Conservation (phyloP, 2,888 invertebrate species). For the Ypsolopha sequella region DNA sequence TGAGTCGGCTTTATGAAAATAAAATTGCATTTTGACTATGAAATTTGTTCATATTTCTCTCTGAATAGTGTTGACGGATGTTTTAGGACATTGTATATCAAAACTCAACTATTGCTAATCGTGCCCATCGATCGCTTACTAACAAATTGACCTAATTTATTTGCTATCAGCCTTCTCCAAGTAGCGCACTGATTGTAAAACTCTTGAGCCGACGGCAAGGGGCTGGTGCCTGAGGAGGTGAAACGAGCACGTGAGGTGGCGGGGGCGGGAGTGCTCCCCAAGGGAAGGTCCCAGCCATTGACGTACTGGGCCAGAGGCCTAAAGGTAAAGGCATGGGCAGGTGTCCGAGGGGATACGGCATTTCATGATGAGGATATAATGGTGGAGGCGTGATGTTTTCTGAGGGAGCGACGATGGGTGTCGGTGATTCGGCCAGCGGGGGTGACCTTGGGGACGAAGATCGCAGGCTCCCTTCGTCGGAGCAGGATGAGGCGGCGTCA, state of each 20-base stretch:
- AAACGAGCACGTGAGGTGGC: slow-evolving; percentile 25
- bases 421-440: slow-evolving; percentile 51
- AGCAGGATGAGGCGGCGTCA: slow-evolving; percentile 58
- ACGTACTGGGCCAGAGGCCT: slow-evolving; percentile 38
- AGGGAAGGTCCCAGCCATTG: slow-evolving; percentile 30
- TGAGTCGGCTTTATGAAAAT: too few relatives aligned
- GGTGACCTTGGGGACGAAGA: slow-evolving; percentile 58
- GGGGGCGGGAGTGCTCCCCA: slow-evolving; percentile 43
- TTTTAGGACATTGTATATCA: too few relatives aligned
- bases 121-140: slow-evolving; percentile 17
- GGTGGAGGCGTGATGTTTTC: slow-evolving; percentile 37
- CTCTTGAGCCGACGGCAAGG: slow-evolving; percentile 56
- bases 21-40: too few relatives aligned
- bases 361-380: slow-evolving; percentile 35
- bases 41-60: neutral
- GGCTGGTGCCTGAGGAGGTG: slow-evolving; percentile 37
- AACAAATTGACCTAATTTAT: neutral
- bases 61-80: neutral
- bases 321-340: slow-evolving; percentile 50
- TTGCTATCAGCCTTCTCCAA: slow-evolving; percentile 52
- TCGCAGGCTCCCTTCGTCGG: slow-evolving; percentile 54
- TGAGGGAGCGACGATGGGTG: slow-evolving; percentile 36
- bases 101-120: slow-evolving; percentile 18
- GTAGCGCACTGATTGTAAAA: slow-evolving; percentile 61
- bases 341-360: slow-evolving; percentile 33